A percentile compares a stretch with the other conserved stretches of the same genome.
phyloP scores from a whole-genome alignment of 2,113 vertebrate species.

The Hoplias malabaricus region DNA sequence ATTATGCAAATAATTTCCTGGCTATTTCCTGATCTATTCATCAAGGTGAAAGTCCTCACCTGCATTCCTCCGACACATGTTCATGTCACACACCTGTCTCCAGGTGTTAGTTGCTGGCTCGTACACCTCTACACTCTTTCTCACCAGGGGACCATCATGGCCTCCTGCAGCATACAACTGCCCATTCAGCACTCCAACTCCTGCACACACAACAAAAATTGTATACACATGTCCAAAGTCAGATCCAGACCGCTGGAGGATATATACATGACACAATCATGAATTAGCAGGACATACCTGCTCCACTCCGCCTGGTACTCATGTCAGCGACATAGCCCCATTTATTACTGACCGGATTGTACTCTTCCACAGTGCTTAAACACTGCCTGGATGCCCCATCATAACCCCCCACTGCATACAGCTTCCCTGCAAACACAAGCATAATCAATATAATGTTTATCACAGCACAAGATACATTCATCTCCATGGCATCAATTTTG shows the following conservation, averaged over 20 bases:
- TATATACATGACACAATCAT: not conserved
- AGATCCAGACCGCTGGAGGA: not conserved
- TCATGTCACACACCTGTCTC: constrained; percentile 95
- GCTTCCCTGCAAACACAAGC: constrained; percentile 76
- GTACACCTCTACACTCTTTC: constrained; percentile 94
- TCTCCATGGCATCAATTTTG: no score
- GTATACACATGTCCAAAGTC: not conserved
- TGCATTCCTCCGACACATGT: constrained; percentile 96
- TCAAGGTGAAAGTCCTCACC: constrained; percentile 69
- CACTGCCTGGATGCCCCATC: constrained; percentile 95
- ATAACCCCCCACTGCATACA: constrained; percentile 93
- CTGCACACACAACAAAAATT: constrained; percentile 62
- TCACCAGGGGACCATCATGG: constrained; percentile 91
- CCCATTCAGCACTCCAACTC: constrained; percentile 88
- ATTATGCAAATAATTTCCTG: not conserved
- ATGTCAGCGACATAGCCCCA: constrained; percentile 93
- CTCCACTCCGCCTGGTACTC: constrained; percentile 95
- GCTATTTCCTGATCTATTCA: not conserved
- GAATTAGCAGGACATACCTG: constrained; percentile 71
- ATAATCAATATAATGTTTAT: not conserved
- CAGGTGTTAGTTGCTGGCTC: constrained; percentile 87
- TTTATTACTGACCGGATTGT: constrained; percentile 86
- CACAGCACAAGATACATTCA: not conserved
- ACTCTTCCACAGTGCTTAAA: constrained; percentile 94
- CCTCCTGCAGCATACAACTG: constrained; percentile 91